Conservation (phyloP, 2,113 vertebrate species). For the Tychaedon coryphoeus region DNA sequence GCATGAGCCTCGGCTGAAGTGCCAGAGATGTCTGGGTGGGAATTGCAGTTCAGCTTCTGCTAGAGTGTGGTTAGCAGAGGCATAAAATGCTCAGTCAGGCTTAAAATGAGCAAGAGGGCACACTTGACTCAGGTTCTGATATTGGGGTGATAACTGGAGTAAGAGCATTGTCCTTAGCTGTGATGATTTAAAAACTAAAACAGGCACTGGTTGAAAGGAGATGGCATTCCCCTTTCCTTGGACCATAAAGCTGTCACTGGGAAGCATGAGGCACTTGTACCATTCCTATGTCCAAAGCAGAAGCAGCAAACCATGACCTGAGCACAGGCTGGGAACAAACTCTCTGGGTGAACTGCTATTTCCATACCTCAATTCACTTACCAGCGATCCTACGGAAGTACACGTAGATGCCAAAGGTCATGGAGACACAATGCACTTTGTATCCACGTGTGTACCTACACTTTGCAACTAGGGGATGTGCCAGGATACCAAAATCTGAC, state of each 20-base stretch:
- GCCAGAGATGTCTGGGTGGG: background rate
- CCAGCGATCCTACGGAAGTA: rapidly evolving
- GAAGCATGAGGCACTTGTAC: background rate
- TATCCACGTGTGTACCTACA: background rate
- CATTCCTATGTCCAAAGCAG: background rate
- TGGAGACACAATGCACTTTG: background rate
- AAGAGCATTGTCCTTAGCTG: background rate
- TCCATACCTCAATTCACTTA: background rate
- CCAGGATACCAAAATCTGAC: background rate
- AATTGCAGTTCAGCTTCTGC: background rate
- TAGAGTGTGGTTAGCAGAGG: background rate
- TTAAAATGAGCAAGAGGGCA: background rate
- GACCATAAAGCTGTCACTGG: background rate
- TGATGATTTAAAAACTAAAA: background rate
- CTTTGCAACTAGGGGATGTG: background rate
- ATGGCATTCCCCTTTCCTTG: background rate
- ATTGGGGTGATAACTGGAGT: background rate
- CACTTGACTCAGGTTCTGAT: background rate
- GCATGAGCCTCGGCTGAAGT: rapidly evolving
- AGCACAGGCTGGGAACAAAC: background rate
- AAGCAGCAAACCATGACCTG: background rate
- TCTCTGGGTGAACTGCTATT: background rate
- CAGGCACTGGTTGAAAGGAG: background rate
- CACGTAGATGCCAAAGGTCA: background rate
- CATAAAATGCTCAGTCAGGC: background rate